Evolutionary conservation across 1,140 invertebrate genomes (phyloP), one percentile per base, ranked within the genome.

Genomic region (Trissolcus basalis): DNA sequence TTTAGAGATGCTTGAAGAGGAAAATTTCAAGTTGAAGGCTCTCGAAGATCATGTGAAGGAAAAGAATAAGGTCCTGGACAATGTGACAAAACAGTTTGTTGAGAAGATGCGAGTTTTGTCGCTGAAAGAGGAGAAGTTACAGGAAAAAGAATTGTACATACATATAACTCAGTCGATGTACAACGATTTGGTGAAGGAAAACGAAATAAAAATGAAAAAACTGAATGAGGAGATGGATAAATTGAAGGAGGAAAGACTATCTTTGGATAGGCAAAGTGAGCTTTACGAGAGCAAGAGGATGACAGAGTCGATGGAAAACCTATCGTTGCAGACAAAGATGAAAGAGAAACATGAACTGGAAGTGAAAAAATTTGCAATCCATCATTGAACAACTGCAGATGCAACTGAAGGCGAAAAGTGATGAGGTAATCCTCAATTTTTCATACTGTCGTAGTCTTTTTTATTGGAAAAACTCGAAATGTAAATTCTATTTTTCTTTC

Each of bases 161-260:
- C 13, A 14, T 14, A 14, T 12, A 10, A 36, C 55, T 13, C 63
- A 54, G 39, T 41, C 9, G 45, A 35, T 36, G 27, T 13, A 81
- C 0, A 27, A 72, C 5, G 35, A 70, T 55, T 13, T 7, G 19
- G 6, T 53, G 14, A 13, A 58, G 9, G 73, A 70, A 39, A 8
- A 10, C 0, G 14, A 7, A 3, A 15, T 1, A 10, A 39, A 64
- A n/a, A 19, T 15, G 0, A 3, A 49, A n/a, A 53, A 48, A 13
- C 56, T 55, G 14, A 14, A 67, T 10, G 50, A 81, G 8, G 75
- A 83, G 9, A 80, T 58, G 19, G 36, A 61, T n/a, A 77, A 41
- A 44, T 41, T 86, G 5, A 59, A 74, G 0, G 65, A 80, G 45
- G 82, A 86, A 41, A 83, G 76, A 50, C 73, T 77, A 5, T 84